phyloP scores from a whole-genome alignment of 2,888 invertebrate species.

The Petrophora chlorosata region DNA sequence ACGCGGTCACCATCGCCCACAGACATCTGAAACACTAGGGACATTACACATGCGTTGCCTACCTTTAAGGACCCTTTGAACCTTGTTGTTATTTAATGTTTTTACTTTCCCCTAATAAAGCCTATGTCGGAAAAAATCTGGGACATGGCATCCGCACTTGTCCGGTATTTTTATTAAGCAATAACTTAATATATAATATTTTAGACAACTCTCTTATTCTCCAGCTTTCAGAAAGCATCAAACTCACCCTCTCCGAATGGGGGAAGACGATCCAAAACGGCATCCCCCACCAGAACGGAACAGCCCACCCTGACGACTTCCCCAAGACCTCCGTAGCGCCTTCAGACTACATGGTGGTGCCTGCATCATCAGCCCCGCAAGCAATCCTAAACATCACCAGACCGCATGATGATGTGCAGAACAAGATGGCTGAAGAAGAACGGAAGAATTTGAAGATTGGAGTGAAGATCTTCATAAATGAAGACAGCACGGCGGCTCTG shows the following conservation, averaged over 20 bases:
- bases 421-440: conserved; percentile 87
- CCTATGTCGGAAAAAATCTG: no score
- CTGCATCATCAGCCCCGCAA: conserved; percentile 40
- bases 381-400: conserved; percentile 81
- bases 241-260: conserved; percentile 77
- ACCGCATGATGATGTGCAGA: conserved; percentile 85
- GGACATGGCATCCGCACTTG: no score
- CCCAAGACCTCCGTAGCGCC: conserved; percentile 48
- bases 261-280: conserved; percentile 61
- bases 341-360: conserved; percentile 67
- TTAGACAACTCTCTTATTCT: conserved; percentile 18
- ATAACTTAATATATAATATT: no score
- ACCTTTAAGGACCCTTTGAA: no score
- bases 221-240: conserved; percentile 79
- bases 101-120: no score
- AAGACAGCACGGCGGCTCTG: conserved; percentile 85
- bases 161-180: no score
- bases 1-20: no score
- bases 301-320: conserved; percentile 41
- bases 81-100: no score
- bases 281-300: conserved; percentile 58
- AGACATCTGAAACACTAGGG: no score
- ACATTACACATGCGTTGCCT: no score
- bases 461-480: conserved; percentile 93
- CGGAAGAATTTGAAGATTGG: conserved; percentile 92